Percentiles rank a stretch among this genome's conserved stretches.
Conservation (phyloP, 2,113 vertebrate genomes). For the Ia io region DNA sequence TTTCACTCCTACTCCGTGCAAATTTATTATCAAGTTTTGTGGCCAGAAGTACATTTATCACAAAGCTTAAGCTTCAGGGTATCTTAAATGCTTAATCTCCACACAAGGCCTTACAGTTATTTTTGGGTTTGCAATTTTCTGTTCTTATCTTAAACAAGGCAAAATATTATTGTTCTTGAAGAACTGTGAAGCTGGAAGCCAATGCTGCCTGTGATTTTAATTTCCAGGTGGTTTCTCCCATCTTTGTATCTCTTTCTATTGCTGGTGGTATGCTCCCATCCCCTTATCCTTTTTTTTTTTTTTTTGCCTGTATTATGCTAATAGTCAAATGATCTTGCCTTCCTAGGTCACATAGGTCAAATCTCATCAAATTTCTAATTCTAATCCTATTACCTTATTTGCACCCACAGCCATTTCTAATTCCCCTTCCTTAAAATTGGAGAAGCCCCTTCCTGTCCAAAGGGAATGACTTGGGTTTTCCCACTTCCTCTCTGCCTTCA, state of each 20-base stretch:
- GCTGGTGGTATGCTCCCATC: not conserved
- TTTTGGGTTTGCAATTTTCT: not conserved
- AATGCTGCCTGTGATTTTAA: not conserved
- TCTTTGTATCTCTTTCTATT: not conserved
- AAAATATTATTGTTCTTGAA: not conserved
- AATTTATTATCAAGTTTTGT: not conserved
- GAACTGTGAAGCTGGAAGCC: not conserved
- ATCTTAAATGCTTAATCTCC: accelerated
- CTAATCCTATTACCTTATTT: not conserved
- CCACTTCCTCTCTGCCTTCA: not conserved
- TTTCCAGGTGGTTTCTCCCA: not conserved
- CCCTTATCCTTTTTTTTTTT: not conserved
- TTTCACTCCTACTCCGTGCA: not conserved
- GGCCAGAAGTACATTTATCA: not conserved
- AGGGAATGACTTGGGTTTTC: not conserved
- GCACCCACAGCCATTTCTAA: not conserved
- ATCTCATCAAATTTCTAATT: not conserved
- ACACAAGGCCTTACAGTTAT: not conserved
- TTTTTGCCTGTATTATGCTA: not conserved
- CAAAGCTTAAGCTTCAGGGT: not conserved
- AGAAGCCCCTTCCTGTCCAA: not conserved
- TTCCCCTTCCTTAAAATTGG: not conserved
- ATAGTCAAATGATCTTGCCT: not conserved
- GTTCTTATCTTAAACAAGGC: not conserved
- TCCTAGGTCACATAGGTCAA: not conserved